phyloP scores from a whole-genome alignment of 2,888 invertebrate genomes.

The Protophormia terraenovae region DNA sequence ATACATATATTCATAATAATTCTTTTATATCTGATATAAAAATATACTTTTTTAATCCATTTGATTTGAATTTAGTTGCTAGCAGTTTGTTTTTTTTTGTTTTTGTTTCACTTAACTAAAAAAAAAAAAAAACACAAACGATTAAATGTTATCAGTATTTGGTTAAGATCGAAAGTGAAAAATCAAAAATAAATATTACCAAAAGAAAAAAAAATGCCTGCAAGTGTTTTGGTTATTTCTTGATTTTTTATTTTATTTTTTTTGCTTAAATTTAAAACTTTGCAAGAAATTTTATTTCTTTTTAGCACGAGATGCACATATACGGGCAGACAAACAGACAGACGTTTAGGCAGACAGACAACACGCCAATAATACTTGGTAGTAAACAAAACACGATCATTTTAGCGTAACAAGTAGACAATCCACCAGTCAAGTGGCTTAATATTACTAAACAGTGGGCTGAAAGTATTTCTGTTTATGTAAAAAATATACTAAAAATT shows the following conservation, averaged over 20 bases:
- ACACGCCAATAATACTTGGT: conserved; percentile 16
- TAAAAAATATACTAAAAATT: too few relatives aligned
- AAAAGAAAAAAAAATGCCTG: conserved; percentile 40
- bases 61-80: background rate
- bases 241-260: background rate
- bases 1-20: background rate
- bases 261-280: conserved; percentile 1
- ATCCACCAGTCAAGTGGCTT: conserved; percentile 22
- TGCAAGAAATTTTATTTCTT: background rate
- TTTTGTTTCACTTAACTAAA: conserved; percentile 34
- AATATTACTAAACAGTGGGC: conserved; percentile 44
- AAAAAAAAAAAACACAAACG: conserved; percentile 31
- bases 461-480: too few relatives aligned
- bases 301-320: conserved; percentile 34
- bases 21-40: too few relatives aligned
- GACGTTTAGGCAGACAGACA: background rate
- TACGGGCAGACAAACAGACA: background rate
- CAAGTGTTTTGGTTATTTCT: too few relatives aligned
- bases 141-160: conserved; percentile 22
- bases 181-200: conserved; percentile 24
- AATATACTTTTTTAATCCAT: too few relatives aligned
- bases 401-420: conserved; percentile 63
- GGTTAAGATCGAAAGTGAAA: conserved; percentile 43
- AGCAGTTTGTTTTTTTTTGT: background rate
- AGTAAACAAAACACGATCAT: conserved; percentile 32